These are phyloP conservation scores for Xenops minutus DNA, from an alignment of 2,797 vertebrate genomes.

Conservation along the genomic window DNA sequence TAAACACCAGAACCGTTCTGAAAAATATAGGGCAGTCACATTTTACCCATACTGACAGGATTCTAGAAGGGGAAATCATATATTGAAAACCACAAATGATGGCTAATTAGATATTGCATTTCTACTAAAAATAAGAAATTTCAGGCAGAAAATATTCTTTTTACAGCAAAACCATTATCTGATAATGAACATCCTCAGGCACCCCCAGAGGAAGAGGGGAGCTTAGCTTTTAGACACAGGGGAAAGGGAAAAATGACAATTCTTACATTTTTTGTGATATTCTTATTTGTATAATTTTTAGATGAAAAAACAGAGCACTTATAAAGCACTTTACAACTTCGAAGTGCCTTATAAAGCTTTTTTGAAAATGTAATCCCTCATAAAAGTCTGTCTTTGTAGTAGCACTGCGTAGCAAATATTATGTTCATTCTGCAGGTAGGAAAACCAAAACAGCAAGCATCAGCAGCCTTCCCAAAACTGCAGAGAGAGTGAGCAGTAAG, in stretches of 20 bases:
- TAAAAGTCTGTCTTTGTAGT: neutral
- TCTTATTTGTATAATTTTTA: conserved; percentile 27
- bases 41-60: neutral
- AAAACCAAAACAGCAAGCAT: neutral
- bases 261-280: neutral
- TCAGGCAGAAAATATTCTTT: conserved; percentile 30
- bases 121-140: conserved; percentile 36
- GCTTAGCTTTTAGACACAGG: neutral
- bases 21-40: neutral
- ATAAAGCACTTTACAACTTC: conserved; percentile 39
- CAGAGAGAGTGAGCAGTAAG: neutral
- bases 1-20: neutral
- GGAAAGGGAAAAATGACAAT: conserved; percentile 7
- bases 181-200: conserved; percentile 19
- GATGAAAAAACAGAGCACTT: conserved; percentile 47
- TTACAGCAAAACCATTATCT: conserved; percentile 14
- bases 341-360: conserved; percentile 19
- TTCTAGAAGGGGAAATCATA: neutral
- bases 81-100: neutral
- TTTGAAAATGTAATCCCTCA: neutral
- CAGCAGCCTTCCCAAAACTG: neutral
- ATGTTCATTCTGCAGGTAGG: neutral
- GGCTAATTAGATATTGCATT: conserved; percentile 25
- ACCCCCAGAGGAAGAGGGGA: neutral
- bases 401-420: neutral